These are phyloP conservation scores for Vireo altiloquus DNA, from an alignment of 2,113 vertebrate genomes.

Conservation along the genomic window DNA sequence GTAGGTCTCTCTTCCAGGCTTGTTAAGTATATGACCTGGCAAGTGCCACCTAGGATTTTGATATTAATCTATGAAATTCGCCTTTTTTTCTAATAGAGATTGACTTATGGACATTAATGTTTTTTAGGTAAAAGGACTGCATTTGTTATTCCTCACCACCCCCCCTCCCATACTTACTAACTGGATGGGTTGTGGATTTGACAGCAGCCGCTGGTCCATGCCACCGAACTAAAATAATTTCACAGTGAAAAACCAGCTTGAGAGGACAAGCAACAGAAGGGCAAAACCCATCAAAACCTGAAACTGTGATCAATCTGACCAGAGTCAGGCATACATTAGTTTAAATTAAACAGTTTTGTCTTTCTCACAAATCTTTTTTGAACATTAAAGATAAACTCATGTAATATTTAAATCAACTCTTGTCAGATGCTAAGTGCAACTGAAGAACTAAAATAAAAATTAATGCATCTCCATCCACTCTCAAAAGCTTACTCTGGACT, in stretches of 20 bases:
- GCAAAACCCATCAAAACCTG: conserved; percentile 48
- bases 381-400: conserved; percentile 43
- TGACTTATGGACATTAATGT: conserved; percentile 13
- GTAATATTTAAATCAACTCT: conserved; percentile 47
- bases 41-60: conserved; percentile 34
- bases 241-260: conserved; percentile 52
- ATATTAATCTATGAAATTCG: background rate
- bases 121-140: conserved; percentile 43
- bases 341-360: conserved; percentile 40
- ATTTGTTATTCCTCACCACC: background rate
- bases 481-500: background rate
- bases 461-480: background rate
- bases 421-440: conserved; percentile 26
- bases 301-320: conserved; percentile 59
- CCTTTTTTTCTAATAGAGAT: background rate
- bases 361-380: conserved; percentile 40
- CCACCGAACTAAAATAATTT: conserved; percentile 64
- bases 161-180: background rate
- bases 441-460: conserved; percentile 36
- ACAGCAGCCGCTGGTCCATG: conserved; percentile 67
- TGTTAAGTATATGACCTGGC: conserved; percentile 43
- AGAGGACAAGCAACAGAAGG: conserved; percentile 65
- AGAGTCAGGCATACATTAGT: conserved; percentile 54
- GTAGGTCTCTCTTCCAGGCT: background rate
- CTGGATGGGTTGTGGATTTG: conserved; percentile 52